Evolutionary conservation across 2,113 vertebrate species (phyloP), one percentile per base, ranked within the genome.

Genomic region (Bagarius yarrelli): DNA sequence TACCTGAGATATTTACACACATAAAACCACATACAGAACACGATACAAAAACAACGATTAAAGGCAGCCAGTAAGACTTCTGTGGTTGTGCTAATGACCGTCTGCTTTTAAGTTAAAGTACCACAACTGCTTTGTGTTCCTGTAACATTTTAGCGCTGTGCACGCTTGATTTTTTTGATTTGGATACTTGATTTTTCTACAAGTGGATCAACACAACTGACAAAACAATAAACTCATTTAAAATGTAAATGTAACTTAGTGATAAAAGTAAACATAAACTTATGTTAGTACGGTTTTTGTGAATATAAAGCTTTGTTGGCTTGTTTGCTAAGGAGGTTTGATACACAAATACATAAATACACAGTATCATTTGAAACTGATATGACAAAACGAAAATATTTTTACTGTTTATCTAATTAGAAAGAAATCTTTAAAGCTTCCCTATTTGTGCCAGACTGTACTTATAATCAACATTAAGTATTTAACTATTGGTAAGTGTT

Each of bases 1-100:
- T 93, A 71, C 92, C 94, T 94, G 86, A 52, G 75, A 25, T 18
- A 36, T n/a, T 40, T 19, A 40, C 16, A 57, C 11, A 52, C 16
- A 57, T 14, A 59, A 25, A 66, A 4, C 12, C 30, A 18, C 6
- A 74, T 13, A 63, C 21, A 12, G 9, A 25, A 53, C n/a, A 50
- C n/a, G 36, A 53, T 2, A 36, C 19, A 47, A 47, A 47, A 11
- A 47, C 44, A 47, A 47, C 9, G 9, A n/a, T 67, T 12, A 8
- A 27, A 70, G 8, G 40, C 11, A 14, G n/a, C 67, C 40, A 50
- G 1, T 50, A n/a, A 5, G 8, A 8, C 66, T 47, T 69, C 21
- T 47, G 66, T 69, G 40, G 13, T 40, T 47, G 9, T 14, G 12
- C 47, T 47, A 69, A n/a, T 25, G 40, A 27, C n/a, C 25, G 34